Conservation (phyloP, 2,888 invertebrate species). For the Eupithecia tripunctaria region DNA sequence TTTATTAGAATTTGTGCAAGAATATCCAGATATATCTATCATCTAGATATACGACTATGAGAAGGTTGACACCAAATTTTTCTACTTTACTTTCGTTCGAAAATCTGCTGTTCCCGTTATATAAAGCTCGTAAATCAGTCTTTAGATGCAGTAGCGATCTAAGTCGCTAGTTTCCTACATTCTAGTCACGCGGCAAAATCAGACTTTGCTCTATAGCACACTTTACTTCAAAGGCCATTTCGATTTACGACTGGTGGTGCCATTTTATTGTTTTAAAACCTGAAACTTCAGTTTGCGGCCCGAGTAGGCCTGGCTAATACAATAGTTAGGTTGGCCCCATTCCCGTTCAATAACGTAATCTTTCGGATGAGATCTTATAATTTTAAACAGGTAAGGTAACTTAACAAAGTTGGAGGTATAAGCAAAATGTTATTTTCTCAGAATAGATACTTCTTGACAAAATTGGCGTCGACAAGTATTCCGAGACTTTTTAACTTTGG, state of each 20-base stretch:
- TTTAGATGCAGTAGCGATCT: conserved; percentile 30
- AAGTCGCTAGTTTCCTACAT: conserved; percentile 57
- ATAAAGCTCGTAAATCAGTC: conserved; percentile 35
- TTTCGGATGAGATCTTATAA: not conserved
- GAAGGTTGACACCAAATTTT: too few species aligned
- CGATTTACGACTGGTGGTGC: conserved; percentile 60
- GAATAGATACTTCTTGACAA: conserved; percentile 7
- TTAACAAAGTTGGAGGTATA: conserved; percentile 4
- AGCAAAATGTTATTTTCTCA: conserved; percentile 15
- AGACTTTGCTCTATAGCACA: conserved; percentile 63
- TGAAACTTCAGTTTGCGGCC: not conserved
- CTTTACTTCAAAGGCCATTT: conserved; percentile 60
- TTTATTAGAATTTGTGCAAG: too few species aligned
- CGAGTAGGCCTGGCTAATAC: not conserved
- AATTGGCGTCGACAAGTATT: conserved; percentile 13
- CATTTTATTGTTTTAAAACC: conserved; percentile 46
- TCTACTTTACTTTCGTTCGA: not conserved
- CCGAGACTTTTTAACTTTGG: conserved; percentile 15
- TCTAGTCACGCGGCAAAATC: conserved; percentile 71
- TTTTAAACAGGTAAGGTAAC: conserved; percentile 14
- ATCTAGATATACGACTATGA: too few species aligned
- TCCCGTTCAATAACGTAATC: conserved; percentile 5
- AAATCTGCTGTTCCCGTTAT: conserved; percentile 25
- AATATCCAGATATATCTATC: too few species aligned
- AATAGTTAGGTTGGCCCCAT: not conserved